Evolutionary conservation across 1,140 invertebrate species (phyloP).

Genomic region (Drosophila kanapiae): DNA sequence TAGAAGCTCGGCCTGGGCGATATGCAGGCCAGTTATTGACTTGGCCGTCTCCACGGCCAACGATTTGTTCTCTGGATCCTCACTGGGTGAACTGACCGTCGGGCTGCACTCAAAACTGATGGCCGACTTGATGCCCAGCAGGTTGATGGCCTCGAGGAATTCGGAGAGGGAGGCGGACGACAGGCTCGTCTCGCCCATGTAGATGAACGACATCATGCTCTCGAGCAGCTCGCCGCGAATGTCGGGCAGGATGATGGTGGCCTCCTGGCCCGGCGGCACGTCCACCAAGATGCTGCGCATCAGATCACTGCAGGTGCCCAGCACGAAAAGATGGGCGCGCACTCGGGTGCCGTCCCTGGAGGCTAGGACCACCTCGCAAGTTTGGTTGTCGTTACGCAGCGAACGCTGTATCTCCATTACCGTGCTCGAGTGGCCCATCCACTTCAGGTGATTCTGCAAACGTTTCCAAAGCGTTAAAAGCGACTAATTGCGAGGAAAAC

Average conservation of each 20-base stretch:
- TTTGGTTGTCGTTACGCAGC: conserved; percentile 65
- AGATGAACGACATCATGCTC: conserved; percentile 78
- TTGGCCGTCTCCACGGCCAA: conserved; percentile 63
- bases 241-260: conserved; percentile 77
- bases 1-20: conserved; percentile 63
- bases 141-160: conserved; percentile 79
- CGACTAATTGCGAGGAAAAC: background rate
- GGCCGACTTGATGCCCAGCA: conserved; percentile 79
- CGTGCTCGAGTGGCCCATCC: conserved; percentile 84
- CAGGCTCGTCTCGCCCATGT: conserved; percentile 76
- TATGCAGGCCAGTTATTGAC: conserved; percentile 66
- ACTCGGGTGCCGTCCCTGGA: conserved; percentile 74
- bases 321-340: conserved; percentile 76
- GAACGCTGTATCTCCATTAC: conserved; percentile 80
- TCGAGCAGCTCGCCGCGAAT: conserved; percentile 74
- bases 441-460: conserved; percentile 79
- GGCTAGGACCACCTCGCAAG: conserved; percentile 75
- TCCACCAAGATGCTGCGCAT: conserved; percentile 73
- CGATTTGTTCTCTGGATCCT: conserved; percentile 7
- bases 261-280: conserved; percentile 71
- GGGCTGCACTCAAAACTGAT: conserved; percentile 82
- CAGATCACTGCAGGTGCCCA: conserved; percentile 79
- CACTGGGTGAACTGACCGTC: conserved; percentile 31
- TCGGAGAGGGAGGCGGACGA: conserved; percentile 71
- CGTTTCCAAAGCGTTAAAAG: background rate